Base-by-base conservation (phyloP, 2,797 vertebrate genomes). In the Ptychobarbus kaznakovi region DNA sequence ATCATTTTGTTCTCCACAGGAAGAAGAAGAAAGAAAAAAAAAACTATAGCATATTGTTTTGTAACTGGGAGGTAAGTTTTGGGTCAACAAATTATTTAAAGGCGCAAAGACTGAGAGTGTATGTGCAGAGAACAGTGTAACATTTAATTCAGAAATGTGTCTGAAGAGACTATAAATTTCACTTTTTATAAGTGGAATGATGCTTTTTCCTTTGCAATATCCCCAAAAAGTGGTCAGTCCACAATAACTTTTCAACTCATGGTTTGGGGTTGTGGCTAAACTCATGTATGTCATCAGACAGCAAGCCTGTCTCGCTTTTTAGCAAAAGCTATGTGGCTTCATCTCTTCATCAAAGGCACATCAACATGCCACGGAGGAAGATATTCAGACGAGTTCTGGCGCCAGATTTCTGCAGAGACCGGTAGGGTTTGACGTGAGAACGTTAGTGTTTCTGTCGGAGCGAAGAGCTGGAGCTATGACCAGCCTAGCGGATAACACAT, bases 281-380 rank as follows among this genome's bases (percentile, higher is more conserved):
- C 22, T 35, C 75, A 61, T 38, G 40, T 7, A 44, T 42, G n/a
- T 63, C 56, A 61, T 61, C 38, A 16, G 22, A n/a, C 51, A 25
- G 42, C 35, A 61, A 58, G 56, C 35, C 35, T 40, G 35, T 40
- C 53, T 61, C 7, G 38, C 38, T 78, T 42, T 22, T 78, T 4
- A 44, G 38, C 15, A 63, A 63, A 78, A 42, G n/a, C 15, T 28
- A 22, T 42, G 53, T 61, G 38, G 53, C 53, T 42, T 22, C n/a
- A 42, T 42, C 38, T 63, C 13, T 44, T 28, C 61, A 40, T 63
- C 40, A 79, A 63, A 63, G 76, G n/a, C 56, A 28, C 56, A 79
- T 79, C 76, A 79, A 13, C 9, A 28, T 79, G n/a, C 22, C 38
- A 32, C 6, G 6, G 3, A 49, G 40, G 18, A 49, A 66, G 42